phyloP scores from a whole-genome alignment of 2,888 invertebrate species.

The Eupithecia exiguata region DNA sequence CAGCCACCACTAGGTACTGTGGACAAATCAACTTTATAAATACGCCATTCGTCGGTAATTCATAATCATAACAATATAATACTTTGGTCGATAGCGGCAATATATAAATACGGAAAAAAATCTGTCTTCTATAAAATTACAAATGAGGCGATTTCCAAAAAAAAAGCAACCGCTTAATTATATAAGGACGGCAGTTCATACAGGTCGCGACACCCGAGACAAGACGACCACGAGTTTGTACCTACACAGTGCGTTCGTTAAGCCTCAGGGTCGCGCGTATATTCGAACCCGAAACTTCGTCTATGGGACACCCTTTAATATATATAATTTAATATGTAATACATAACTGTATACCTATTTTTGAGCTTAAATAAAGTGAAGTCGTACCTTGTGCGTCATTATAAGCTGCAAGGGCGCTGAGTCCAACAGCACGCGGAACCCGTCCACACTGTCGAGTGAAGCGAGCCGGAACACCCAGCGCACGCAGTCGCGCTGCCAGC shows the following conservation, averaged over 20 bases:
- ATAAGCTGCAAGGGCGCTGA: constrained; percentile 58
- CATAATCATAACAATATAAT: no score
- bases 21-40: constrained; percentile 9
- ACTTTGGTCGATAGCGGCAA: no score
- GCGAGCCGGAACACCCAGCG: constrained; percentile 72
- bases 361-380: background rate
- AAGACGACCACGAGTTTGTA: no score
- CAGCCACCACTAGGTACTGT: constrained; percentile 69
- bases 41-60: background rate
- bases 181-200: no score
- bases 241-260: no score
- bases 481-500: constrained; percentile 73
- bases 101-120: background rate
- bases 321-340: no score
- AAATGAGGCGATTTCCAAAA: no score
- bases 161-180: no score
- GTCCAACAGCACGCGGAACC: constrained; percentile 64
- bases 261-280: no score
- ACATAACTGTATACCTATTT: background rate
- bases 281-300: no score
- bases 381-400: background rate
- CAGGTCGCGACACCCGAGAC: no score
- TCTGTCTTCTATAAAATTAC: background rate
- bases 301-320: no score
- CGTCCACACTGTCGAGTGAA: constrained; percentile 58